Evolutionary conservation across 2,797 vertebrate species (phyloP).

Genomic region (Syngnathus acus): DNA sequence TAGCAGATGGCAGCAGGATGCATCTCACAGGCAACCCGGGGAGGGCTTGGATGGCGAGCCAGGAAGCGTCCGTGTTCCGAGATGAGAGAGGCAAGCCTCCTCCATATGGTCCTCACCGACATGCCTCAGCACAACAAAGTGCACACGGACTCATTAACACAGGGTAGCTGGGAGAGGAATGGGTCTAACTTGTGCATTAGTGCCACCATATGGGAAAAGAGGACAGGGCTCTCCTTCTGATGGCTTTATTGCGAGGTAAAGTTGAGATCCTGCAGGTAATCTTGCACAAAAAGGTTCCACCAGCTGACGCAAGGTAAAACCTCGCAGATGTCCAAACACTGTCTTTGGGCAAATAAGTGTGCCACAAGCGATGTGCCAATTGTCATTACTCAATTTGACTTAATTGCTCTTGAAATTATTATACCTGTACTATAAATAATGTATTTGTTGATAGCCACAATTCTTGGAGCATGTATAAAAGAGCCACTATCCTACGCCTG

Average conservation of each 20-base stretch:
- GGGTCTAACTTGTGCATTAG: constrained; percentile 20
- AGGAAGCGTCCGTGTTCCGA: constrained; percentile 49
- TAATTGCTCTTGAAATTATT: neutral
- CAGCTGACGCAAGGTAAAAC: neutral
- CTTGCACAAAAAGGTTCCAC: neutral
- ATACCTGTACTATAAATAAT: neutral
- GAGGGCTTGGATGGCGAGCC: constrained; percentile 61
- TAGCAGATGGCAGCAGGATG: constrained; percentile 71
- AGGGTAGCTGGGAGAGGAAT: constrained; percentile 37
- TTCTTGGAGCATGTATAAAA: too few relatives aligned
- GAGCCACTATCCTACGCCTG: too few relatives aligned
- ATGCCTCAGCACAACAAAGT: constrained; percentile 48
- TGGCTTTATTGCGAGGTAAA: constrained; percentile 27
- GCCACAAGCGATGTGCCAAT: neutral
- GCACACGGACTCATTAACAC: constrained; percentile 35
- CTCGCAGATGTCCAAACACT: neutral
- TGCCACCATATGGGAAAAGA: constrained; percentile 28
- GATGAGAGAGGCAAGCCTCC: constrained; percentile 54
- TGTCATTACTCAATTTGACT: neutral
- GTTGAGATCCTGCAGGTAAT: constrained; percentile 26
- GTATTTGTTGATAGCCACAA: neutral
- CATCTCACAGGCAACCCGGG: constrained; percentile 65
- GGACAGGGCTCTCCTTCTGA: constrained; percentile 19
- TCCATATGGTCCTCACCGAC: constrained; percentile 60
- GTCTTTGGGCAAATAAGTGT: neutral